Evolutionary conservation across 23 tunicate species (phyloP), one percentile per base, ranked within the genome.

Genomic region (Trididemnum nubilum): DNA sequence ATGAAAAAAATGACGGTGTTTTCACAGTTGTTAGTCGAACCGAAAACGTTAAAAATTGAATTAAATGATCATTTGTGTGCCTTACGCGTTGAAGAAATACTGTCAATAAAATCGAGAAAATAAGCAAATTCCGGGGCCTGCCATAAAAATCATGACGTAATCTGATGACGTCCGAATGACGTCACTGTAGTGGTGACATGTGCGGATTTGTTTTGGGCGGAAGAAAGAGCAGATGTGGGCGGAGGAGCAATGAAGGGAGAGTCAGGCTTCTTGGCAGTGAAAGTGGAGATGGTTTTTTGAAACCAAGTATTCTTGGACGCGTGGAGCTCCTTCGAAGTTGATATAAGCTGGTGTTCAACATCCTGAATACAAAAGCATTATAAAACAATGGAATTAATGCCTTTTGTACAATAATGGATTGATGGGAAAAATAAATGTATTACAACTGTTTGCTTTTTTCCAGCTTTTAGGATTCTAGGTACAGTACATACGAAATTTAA

Each of bases 271-370:
- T 76, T 38, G 31, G 85, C 37, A 0, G 97, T 91, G 22, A 91
- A 69, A 34, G 90, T 69, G 52, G 87, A 80, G 2, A 92, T n/a
- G 4, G 97, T 91, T 78, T 92, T 92, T 24, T 92, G 97, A 61
- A 92, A 85, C 97, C 97, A 92, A 34, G 88, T 92, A 78, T 86
- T 87, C 51, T 90, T 90, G 49, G 85, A 44, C 0, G 92, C 76
- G 33, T 92, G 89, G 22, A 92, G 82, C 25, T 92, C 89, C 37
- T 87, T 92, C 22, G 73, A n/a, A 3, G 69, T 69, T 29, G 85
- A 23, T 0, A 77, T 64, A 18, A 92, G 67, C 38, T 79, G 85
- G 60, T 92, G 97, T 64, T 92, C 92, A 1, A 92, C 70, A 63
- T 92, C 90, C 97, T 89, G 67, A 50, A 26, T 3, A 69, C 9